Conservation (phyloP, 2,797 vertebrate genomes). For the Champsocephalus gunnari region DNA sequence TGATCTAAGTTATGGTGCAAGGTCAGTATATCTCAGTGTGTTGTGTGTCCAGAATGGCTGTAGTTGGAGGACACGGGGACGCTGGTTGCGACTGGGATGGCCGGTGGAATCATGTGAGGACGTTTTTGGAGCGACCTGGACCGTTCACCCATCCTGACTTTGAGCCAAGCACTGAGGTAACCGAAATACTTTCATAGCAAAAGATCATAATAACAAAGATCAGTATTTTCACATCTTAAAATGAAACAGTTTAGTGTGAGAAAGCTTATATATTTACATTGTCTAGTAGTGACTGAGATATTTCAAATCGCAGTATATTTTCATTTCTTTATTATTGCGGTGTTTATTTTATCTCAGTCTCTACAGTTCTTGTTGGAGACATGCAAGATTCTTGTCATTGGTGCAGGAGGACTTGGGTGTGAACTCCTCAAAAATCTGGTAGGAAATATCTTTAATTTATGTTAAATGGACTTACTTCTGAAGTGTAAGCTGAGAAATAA, state of each 20-base stretch:
- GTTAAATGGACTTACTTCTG: background rate
- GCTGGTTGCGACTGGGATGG: conserved; percentile 93
- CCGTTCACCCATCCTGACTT: conserved; percentile 99
- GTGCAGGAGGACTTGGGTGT: conserved; percentile 96
- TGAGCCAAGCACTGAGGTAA: conserved; percentile 97
- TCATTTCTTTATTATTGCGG: background rate
- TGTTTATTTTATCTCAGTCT: conserved; percentile 77
- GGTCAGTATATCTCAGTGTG: conserved; percentile 55
- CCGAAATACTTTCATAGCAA: background rate
- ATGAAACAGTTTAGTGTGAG: background rate
- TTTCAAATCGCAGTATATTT: background rate
- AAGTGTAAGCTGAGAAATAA: background rate
- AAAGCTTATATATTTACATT: background rate
- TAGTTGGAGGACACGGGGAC: conserved; percentile 94
- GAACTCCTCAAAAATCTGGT: conserved; percentile 99
- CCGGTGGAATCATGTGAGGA: conserved; percentile 98
- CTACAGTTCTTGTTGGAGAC: conserved; percentile 96
- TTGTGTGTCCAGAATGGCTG: conserved; percentile 96
- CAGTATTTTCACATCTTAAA: background rate
- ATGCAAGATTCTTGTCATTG: conserved; percentile 97
- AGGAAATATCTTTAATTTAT: conserved; percentile 47
- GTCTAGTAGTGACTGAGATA: accelerated
- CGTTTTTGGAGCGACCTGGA: conserved; percentile 96
- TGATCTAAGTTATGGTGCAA: background rate
- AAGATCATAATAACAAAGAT: background rate